Evolutionary conservation across 92 coral and sea anemone genomes (phyloP), one percentile per base, ranked within the genome.

Genomic region (Paragorgia papillata): DNA sequence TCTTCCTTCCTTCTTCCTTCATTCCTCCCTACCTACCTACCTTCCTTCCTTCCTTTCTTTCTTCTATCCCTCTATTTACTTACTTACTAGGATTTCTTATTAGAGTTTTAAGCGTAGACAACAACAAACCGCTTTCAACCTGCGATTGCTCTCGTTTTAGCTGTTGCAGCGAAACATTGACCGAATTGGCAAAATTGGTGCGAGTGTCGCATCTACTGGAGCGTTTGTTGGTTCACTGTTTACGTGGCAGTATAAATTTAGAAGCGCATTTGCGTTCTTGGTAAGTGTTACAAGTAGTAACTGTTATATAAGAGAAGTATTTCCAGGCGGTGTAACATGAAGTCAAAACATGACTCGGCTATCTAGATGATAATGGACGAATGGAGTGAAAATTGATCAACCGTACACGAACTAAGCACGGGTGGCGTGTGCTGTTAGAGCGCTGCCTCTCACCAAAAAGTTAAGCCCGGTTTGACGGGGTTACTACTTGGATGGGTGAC

Each of bases 221-320:
- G 98, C 98, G 35, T 94, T 94, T 69, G 86, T 94, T 18, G 83
- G 76, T 17, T 94, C 98, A 1, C 87, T 94, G 60, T 94, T 94
- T 66, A 94, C 98, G 9, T 94, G 98, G 98, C 97, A 94, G 80
- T 94, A 94, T 91, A 94, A 94, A 66, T 94, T 94, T 63, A 86
- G 98, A 58, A 94, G 98, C 39, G 97, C 89, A 5, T 92, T 92
- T 39, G 98, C 92, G 46, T 94, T 94, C 74, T 85, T 92, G 82
- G 97, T 92, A 77, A 64, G 94, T 76, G n/a, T n/a, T n/a, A 20
- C 34, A 35, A 40, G 18, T 2, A 18, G 10, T 21, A 17, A 17
- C 18, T 22, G 24, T 70, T 21, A 9, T 43, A 43, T 43, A 43
- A 43, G 9, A 9, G 18, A 9, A 18, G 50, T 43, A 43, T 43